Conservation (phyloP, 2,888 invertebrate species). For the Acanthacorydalis orientalis region DNA sequence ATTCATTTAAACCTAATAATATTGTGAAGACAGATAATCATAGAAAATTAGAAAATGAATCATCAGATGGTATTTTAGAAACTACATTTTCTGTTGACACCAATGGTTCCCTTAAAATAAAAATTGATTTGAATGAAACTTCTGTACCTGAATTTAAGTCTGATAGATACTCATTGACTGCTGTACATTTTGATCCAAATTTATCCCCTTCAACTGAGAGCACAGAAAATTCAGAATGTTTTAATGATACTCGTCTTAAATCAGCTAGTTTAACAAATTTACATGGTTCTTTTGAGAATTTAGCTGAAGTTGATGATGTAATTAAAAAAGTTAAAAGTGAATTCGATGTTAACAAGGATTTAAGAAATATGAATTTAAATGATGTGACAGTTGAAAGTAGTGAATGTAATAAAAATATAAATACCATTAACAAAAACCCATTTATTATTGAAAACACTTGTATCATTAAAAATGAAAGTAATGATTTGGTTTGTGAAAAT, state of each 20-base stretch:
- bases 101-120: neutral
- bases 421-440: neutral
- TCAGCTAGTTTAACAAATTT: constrained; percentile 45
- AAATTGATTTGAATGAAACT: neutral
- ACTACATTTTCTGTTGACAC: neutral
- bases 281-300: constrained; percentile 50
- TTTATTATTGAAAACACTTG: neutral
- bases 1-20: constrained; percentile 46
- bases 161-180: neutral
- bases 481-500: neutral
- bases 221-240: constrained; percentile 3
- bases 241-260: constrained; percentile 18
- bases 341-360: no score
- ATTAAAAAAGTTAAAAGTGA: neutral
- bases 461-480: no score
- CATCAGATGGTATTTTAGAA: neutral
- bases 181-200: constrained; percentile 1
- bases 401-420: no score
- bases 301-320: constrained; percentile 15
- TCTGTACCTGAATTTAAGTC: neutral
- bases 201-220: constrained; percentile 1
- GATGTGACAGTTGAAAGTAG: no score
- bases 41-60: constrained; percentile 13
- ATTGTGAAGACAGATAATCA: constrained; percentile 40
- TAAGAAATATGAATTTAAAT: no score